Evolutionary conservation across 2,888 invertebrate genomes (phyloP).

Genomic region (Oligia strigilis): DNA sequence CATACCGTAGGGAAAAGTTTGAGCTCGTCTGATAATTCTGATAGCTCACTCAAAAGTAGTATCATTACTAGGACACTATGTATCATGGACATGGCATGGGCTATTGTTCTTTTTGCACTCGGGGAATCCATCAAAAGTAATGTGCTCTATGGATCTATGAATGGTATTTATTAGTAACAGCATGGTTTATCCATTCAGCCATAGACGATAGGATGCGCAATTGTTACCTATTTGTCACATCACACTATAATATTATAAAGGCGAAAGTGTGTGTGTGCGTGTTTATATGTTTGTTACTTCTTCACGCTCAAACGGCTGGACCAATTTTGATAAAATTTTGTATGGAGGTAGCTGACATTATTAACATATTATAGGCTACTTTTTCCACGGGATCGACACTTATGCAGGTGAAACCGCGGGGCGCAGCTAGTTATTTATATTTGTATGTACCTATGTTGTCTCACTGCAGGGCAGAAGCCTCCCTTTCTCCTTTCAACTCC

Average conservation of each 20-base stretch:
- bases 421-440: not conserved
- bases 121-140: constrained; percentile 38
- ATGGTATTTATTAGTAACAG: constrained; percentile 12
- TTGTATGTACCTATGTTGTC: not conserved
- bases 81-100: not conserved
- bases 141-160: not conserved
- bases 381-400: too few relatives aligned
- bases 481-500: not conserved
- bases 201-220: not conserved
- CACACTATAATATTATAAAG: too few relatives aligned
- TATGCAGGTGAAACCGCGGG: too few relatives aligned
- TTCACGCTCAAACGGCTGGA: too few relatives aligned
- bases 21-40: not conserved
- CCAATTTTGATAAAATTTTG: too few relatives aligned
- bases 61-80: not conserved
- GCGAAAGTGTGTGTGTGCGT: too few relatives aligned
- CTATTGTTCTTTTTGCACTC: constrained; percentile 37
- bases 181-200: constrained; percentile 7
- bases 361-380: too few relatives aligned
- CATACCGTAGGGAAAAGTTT: constrained; percentile 26
- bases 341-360: too few relatives aligned
- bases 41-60: not conserved
- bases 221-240: not conserved
- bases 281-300: too few relatives aligned
- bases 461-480: not conserved